Base-by-base conservation (phyloP, 2,113 vertebrate genomes). In the Phaethornis superciliosus region DNA sequence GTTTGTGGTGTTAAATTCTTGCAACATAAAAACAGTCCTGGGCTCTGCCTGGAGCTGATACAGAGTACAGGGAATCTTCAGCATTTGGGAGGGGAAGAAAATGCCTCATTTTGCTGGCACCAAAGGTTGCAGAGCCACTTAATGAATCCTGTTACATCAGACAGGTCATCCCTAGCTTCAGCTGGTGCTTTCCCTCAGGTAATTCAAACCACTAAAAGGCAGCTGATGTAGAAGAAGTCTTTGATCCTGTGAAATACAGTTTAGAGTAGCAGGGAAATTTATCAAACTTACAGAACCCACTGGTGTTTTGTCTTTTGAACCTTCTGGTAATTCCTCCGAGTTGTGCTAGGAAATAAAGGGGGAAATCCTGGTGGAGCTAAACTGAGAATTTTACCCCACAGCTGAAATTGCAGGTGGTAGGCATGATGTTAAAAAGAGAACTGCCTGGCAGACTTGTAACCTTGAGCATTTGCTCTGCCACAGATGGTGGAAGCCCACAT, bases 181-280 rank as follows among this genome's bases (percentile, higher is more conserved):
- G 40, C 44, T 77, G 52, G 33, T 81, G 51, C 68, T 94, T 74
- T 71, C 88, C 68, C 60, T 22, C 56, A 4, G 46, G 6, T 62
- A 56, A 71, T 74, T 63, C 59, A 49, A 76, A 51, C 27, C 22
- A 77, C 58, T 91, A 28, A 49, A 81, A 89, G 82, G 46, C 49
- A 46, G 69, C 49, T 56, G 49, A 89, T 71, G 9, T 22, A 40
- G 37, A 81, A 67, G 56, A 81, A 49, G 64, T 74, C 14, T 14
- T 28, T 67, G n/a, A 28, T 81, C 75, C 63, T 68, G 18, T 90
- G 75, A 85, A 86, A 77, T 47, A 46, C 1, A 32, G 24, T 72
- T 95, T 21, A 37, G 28, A 51, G 59, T 24, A 79, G 78, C 65
- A 11, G 40, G 81, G 92, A 95, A 94, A 88, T 88, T 12, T 85